These are phyloP conservation scores for Canis aureus DNA, from an alignment of 2,113 vertebrate species.

Conservation along the genomic window DNA sequence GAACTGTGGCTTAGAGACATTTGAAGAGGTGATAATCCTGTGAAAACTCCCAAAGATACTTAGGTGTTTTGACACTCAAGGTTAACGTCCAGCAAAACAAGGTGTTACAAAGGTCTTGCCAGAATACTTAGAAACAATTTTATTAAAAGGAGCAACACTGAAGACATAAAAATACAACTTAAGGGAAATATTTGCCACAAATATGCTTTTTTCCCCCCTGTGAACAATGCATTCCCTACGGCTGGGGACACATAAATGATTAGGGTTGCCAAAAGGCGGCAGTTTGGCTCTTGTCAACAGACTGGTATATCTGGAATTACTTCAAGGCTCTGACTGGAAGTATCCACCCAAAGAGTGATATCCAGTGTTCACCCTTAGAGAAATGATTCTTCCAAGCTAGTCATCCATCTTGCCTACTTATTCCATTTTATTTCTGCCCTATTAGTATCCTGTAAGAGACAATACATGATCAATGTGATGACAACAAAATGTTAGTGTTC, in stretches of 20 bases:
- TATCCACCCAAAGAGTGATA: neutral
- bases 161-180: constrained; percentile 31
- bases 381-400: constrained; percentile 35
- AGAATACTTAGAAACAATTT: constrained; percentile 53
- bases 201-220: neutral
- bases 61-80: constrained; percentile 64
- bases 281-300: neutral
- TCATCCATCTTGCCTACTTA: neutral
- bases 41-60: constrained; percentile 68
- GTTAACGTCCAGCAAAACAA: constrained; percentile 71
- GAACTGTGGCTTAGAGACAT: constrained; percentile 53
- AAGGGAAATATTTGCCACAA: constrained; percentile 16
- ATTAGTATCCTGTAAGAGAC: neutral
- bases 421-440: constrained; percentile 18
- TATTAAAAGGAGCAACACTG: constrained; percentile 47
- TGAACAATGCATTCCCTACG: neutral
- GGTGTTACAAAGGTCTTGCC: constrained; percentile 67
- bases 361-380: neutral
- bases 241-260: neutral
- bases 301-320: neutral
- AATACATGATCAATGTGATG: neutral
- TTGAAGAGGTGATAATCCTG: constrained; percentile 72
- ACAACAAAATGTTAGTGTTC: neutral
- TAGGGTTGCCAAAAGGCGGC: constrained; percentile 1
- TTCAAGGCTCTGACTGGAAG: constrained; percentile 44